These are phyloP conservation scores for Tyto alba DNA, from an alignment of 2,113 vertebrate genomes.

Conservation along the genomic window DNA sequence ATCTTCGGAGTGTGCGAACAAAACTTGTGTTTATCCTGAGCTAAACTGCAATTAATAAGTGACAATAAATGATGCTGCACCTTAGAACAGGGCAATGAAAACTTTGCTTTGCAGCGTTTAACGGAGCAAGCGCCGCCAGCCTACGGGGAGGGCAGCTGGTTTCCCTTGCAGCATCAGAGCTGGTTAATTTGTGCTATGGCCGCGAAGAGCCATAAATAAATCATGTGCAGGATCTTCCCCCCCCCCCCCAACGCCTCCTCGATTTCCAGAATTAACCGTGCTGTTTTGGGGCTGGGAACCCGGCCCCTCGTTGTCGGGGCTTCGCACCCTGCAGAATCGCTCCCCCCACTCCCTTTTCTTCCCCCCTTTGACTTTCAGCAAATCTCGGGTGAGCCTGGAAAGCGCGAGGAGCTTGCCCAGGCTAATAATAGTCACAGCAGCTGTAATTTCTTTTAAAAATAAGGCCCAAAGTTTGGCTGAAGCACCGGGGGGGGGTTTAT, in stretches of 20 bases:
- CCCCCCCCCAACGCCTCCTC: not conserved
- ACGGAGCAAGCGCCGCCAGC: not conserved
- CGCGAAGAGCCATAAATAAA: not conserved
- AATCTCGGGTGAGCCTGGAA: not conserved
- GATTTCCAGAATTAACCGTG: not conserved
- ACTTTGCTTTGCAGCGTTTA: not conserved
- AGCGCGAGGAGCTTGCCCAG: not conserved
- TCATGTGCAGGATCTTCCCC: not conserved
- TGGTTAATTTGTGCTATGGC: not conserved
- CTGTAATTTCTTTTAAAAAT: not conserved
- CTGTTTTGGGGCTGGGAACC: not conserved
- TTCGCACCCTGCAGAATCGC: rapidly evolving
- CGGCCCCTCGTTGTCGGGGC: not conserved
- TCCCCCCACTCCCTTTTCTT: not conserved
- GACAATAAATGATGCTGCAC: not conserved
- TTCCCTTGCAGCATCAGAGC: not conserved
- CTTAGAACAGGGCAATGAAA: not conserved
- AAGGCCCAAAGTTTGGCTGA: not conserved
- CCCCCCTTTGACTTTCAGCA: not conserved
- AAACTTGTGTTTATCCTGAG: not conserved
- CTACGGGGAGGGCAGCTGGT: not conserved
- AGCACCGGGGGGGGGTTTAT: rapidly evolving
- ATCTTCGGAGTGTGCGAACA: not conserved
- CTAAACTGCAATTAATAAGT: not conserved
- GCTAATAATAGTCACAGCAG: rapidly evolving